Conservation (phyloP, 2,888 invertebrate species). For the Prosapia bicincta region DNA sequence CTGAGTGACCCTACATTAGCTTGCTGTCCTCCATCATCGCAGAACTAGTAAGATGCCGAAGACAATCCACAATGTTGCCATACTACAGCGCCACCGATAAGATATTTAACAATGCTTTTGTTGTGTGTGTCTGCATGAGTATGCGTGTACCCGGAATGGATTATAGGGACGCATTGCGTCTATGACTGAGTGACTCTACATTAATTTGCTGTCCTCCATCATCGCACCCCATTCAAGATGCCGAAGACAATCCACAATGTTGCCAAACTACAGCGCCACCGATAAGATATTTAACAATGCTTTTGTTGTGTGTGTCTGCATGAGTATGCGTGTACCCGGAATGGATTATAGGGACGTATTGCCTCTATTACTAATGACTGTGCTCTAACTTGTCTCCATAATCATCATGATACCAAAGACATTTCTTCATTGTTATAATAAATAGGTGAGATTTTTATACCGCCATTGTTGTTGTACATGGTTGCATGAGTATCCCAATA, state of each 20-base stretch:
- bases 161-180: constrained; percentile 44
- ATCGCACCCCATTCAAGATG: constrained; percentile 47
- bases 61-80: constrained; percentile 6
- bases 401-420: too few relatives aligned
- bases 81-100: background rate
- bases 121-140: too few relatives aligned
- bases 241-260: constrained; percentile 41
- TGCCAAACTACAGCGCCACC: constrained; percentile 5
- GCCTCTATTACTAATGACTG: too few relatives aligned
- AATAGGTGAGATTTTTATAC: too few relatives aligned
- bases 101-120: background rate
- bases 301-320: too few relatives aligned
- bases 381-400: too few relatives aligned
- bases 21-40: constrained; percentile 44
- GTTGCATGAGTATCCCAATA: too few relatives aligned
- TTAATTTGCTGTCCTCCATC: constrained; percentile 44
- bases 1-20: constrained; percentile 48
- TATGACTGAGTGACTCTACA: constrained; percentile 50
- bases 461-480: too few relatives aligned
- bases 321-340: too few relatives aligned
- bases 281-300: background rate
- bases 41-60: constrained; percentile 50
- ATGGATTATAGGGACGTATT: too few relatives aligned
- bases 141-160: background rate
- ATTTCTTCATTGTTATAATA: too few relatives aligned